Conservation (phyloP, 2,113 vertebrate species). For the Chloroceryle aenea region DNA sequence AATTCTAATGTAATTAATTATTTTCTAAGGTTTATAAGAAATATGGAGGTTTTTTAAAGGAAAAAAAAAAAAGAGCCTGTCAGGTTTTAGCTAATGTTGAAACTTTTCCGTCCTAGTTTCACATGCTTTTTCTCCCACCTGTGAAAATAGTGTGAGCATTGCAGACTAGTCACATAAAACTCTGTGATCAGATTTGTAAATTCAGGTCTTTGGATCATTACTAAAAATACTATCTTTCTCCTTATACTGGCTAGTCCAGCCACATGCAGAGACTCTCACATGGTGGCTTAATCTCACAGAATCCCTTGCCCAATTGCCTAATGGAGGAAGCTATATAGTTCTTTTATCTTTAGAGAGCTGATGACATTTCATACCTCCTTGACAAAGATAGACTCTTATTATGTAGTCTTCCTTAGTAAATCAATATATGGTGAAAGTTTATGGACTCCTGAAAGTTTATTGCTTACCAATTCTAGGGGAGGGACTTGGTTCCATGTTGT, state of each 20-base stretch:
- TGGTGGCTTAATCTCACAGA: not conserved
- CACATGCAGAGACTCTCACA: not conserved
- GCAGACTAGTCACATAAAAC: not conserved
- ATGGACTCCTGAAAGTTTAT: not conserved
- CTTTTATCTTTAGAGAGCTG: not conserved
- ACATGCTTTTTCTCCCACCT: not conserved
- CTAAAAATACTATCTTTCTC: not conserved
- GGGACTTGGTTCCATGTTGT: not conserved
- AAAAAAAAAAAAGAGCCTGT: not conserved
- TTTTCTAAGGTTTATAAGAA: not conserved
- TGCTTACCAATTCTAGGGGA: not conserved
- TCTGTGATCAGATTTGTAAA: not conserved
- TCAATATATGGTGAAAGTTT: not conserved
- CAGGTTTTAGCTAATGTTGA: not conserved
- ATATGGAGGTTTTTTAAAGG: not conserved
- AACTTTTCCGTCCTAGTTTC: not conserved
- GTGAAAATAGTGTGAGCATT: not conserved
- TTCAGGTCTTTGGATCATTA: not conserved
- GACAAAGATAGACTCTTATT: not conserved
- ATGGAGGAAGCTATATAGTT: not conserved
- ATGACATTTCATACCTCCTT: not conserved
- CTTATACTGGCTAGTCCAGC: not conserved
- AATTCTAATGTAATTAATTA: not conserved
- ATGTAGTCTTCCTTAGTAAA: not conserved
- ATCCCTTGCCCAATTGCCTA: not conserved